Evolutionary conservation across 2,888 invertebrate genomes (phyloP), one percentile per base, ranked within the genome.

Genomic region (Caprella mutica): DNA sequence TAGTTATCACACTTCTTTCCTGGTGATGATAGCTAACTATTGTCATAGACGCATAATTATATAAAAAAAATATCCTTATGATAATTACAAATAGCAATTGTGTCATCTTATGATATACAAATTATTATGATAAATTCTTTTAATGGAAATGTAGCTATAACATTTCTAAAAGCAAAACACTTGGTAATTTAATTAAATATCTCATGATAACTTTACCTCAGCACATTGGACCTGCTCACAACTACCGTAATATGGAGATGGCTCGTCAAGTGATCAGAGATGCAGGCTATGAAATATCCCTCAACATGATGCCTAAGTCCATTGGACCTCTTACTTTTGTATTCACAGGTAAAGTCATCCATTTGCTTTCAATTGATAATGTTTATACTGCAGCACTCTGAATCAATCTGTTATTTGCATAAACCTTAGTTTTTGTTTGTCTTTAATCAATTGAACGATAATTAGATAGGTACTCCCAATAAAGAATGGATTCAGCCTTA

Each of bases 141-240:
- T 12, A 35, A 35, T 35, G 35, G n/a, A 14, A 9, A 35, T 35
- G 9, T 35, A 12, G 9, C 14, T 35, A 12, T 35, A 12, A 12
- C 14, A 35, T 35, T 35, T 35, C 12, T 12, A 35, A 12, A 14
- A 12, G 9, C 9, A 14, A 43, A 14, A 17, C 23, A 43, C 21
- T 14, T 43, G 14, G n/a, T 17, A 17, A 19, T 19, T 21, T 43
- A 17, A 17, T 17, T 43, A 43, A 21, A 17, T 17, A 17, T 43
- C 14, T 17, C 19, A 17, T 17, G n/a, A 17, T 43, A 2, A 43
- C 46, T 56, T 65, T 62, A 65, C 69, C 72, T 4, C 70, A 86
- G 85, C 94, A 98, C 71, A 89, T 98, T 65, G 97, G 94, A 0
- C 92, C 94, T 4, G 93, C 98, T 0, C 98, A 98, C 71, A 99